These are phyloP conservation scores for Lacanobia wlatinum DNA, from an alignment of 2,888 invertebrate genomes.

Conservation along the genomic window DNA sequence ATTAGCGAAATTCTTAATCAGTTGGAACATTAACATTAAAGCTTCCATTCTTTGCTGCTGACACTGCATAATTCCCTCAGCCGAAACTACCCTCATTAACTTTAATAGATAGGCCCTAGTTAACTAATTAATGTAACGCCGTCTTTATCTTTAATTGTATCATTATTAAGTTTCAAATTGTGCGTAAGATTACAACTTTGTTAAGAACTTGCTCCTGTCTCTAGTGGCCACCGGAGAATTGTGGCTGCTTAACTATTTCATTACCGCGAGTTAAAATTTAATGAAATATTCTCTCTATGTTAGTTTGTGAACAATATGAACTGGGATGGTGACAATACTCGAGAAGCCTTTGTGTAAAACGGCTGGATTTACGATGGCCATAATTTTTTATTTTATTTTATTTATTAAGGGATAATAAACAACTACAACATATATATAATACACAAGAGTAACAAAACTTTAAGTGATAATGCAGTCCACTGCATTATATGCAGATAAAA, in stretches of 20 bases:
- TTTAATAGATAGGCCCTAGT: conserved; percentile 59
- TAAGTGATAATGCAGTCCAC: no score
- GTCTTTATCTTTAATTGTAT: conserved; percentile 68
- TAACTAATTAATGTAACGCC: conserved; percentile 65
- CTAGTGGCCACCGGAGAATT: conserved; percentile 52
- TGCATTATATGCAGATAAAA: no score
- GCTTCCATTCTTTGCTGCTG: conserved; percentile 58
- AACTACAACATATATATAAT: no score
- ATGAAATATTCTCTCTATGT: conserved; percentile 37
- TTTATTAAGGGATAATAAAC: no score
- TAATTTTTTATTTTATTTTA: no score
- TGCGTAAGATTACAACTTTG: conserved; percentile 63
- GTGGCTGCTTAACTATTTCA: conserved; percentile 54
- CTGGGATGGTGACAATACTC: conserved; percentile 26
- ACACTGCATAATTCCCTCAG: conserved; percentile 49
- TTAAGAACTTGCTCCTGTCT: conserved; percentile 55
- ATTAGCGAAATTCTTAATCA: conserved; percentile 48
- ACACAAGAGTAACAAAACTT: no score
- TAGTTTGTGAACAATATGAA: conserved; percentile 37
- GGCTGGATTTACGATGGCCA: conserved; percentile 6
- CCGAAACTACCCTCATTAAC: conserved; percentile 53
- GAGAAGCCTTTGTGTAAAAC: conserved; percentile 31
- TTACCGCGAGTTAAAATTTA: conserved; percentile 50
- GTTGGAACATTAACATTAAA: conserved; percentile 46
- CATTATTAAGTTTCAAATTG: conserved; percentile 67